Conservation (phyloP, 2,113 vertebrate genomes). For the Channa maculata region DNA sequence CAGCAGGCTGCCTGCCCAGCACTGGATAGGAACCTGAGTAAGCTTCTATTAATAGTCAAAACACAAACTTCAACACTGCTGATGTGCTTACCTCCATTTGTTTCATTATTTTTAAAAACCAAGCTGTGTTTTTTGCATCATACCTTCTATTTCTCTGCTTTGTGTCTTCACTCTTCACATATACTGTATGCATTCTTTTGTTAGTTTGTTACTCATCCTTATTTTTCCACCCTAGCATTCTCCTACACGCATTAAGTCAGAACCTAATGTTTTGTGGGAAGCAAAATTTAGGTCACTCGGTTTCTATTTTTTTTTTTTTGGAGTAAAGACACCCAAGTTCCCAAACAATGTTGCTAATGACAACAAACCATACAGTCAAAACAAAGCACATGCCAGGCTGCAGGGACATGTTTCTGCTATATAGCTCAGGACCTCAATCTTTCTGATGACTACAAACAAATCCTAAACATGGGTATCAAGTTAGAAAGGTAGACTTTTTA, state of each 20-base stretch:
- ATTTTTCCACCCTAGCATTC: constrained; percentile 23
- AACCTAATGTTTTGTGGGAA: constrained; percentile 35
- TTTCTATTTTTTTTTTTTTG: constrained; percentile 62
- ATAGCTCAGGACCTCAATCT: background rate
- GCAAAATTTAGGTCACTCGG: constrained; percentile 52
- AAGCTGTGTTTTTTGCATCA: constrained; percentile 12
- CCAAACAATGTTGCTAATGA: constrained; percentile 65
- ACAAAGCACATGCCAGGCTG: constrained; percentile 16
- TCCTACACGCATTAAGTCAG: constrained; percentile 46
- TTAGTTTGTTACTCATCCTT: background rate
- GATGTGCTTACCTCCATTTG: background rate
- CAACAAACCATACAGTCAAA: constrained; percentile 43
- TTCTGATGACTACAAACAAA: background rate
- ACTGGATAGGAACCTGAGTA: constrained; percentile 28
- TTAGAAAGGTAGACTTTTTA: background rate
- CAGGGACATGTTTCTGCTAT: background rate
- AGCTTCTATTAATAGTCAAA: constrained; percentile 45
- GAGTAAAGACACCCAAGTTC: constrained; percentile 36
- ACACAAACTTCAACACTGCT: constrained; percentile 14
- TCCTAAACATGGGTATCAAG: background rate
- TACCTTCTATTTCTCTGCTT: background rate
- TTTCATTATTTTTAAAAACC: background rate
- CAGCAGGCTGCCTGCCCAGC: constrained; percentile 2
- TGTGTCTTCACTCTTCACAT: background rate
- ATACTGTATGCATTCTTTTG: background rate